A percentile compares a stretch with the other conserved stretches of the same genome.
phyloP scores from a whole-genome alignment of 2,888 invertebrate genomes.

The Agrotis exclamationis region DNA sequence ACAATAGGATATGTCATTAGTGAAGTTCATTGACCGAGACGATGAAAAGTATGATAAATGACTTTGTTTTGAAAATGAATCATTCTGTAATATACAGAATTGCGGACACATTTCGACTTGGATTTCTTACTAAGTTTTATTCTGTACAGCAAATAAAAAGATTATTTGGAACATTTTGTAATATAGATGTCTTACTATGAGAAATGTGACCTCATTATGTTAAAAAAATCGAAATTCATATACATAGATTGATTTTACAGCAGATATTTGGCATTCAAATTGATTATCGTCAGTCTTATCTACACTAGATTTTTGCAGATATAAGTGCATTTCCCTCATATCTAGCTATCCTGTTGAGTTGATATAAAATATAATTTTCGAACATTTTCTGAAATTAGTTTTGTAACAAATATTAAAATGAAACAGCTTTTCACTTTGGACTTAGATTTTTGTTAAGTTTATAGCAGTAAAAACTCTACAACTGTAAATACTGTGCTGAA shows the following conservation, averaged over 20 bases:
- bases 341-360: neutral
- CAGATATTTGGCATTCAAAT: conserved; percentile 1
- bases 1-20: conserved; percentile 11
- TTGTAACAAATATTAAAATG: too few relatives aligned
- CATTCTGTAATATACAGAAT: neutral
- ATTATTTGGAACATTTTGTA: too few relatives aligned
- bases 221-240: conserved; percentile 1
- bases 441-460: neutral
- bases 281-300: conserved; percentile 3
- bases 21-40: conserved; percentile 20
- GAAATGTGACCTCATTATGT: conserved; percentile 19
- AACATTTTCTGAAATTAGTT: too few relatives aligned
- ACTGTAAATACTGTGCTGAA: neutral
- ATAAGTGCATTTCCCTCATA: neutral
- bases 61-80: neutral
- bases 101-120: neutral
- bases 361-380: neutral
- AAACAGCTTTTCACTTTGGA: too few relatives aligned
- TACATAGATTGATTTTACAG: conserved; percentile 2
- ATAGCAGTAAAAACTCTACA: neutral
- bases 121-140: neutral
- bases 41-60: conserved; percentile 21
- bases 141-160: neutral
- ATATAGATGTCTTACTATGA: conserved; percentile 6
- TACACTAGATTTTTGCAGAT: neutral